These are phyloP conservation scores for Pangasius macronema DNA, from an alignment of 2,797 vertebrate species.

Conservation along the genomic window DNA sequence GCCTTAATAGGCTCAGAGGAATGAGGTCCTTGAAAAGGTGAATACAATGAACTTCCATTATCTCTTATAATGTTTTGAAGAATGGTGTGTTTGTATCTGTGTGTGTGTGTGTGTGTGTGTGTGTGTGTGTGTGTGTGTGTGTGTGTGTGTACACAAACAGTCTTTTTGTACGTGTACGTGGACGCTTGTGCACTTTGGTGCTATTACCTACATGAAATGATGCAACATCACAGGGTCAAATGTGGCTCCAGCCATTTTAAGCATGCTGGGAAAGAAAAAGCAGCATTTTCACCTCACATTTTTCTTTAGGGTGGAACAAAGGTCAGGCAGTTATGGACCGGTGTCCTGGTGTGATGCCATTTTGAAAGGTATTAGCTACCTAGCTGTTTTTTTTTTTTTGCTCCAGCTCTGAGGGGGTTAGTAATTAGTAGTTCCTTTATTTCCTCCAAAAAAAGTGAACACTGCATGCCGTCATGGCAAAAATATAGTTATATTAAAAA, in stretches of 20 bases:
- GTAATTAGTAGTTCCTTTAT: neutral
- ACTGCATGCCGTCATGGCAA: neutral
- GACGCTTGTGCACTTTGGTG: neutral
- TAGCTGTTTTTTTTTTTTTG: neutral
- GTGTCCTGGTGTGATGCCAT: neutral
- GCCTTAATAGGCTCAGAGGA: conserved; percentile 42
- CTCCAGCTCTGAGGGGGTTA: neutral
- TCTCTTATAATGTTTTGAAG: conserved; percentile 27
- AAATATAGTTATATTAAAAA: neutral
- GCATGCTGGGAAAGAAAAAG: neutral
- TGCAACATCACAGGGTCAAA: neutral
- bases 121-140: neutral
- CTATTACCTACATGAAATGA: neutral
- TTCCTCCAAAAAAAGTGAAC: neutral
- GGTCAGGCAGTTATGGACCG: too few relatives aligned
- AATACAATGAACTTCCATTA: conserved; percentile 41
- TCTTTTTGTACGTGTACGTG: neutral
- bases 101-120: conserved; percentile 7
- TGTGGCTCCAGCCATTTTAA: neutral
- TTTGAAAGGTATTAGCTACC: neutral
- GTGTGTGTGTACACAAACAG: neutral
- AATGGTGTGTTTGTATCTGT: conserved; percentile 6
- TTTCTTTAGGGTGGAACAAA: neutral
- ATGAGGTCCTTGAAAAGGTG: conserved; percentile 41
- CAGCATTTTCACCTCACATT: neutral